phyloP scores from a whole-genome alignment of 2,113 vertebrate species.

The Cynopterus brachyotis region DNA sequence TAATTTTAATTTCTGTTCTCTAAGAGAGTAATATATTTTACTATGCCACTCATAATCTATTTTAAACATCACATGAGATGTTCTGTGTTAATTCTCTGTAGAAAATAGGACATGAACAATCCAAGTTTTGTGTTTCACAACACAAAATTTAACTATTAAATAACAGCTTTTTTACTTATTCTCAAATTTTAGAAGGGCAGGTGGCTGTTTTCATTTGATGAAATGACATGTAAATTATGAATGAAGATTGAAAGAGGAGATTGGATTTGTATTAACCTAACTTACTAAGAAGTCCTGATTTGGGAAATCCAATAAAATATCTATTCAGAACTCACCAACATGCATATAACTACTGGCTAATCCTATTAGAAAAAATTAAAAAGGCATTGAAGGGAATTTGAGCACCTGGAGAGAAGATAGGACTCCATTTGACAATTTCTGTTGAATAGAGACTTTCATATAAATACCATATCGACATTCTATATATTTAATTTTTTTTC shows the following conservation, averaged over 20 bases:
- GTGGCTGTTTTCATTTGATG: neutral
- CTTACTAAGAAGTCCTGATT: neutral
- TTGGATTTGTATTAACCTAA: neutral
- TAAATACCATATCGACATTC: neutral
- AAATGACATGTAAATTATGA: neutral
- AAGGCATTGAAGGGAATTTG: neutral
- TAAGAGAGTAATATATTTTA: constrained; percentile 14
- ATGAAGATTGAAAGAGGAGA: neutral
- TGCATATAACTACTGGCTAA: too few species aligned
- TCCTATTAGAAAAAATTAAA: neutral
- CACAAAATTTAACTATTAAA: neutral
- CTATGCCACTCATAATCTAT: constrained; percentile 27
- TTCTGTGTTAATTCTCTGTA: neutral
- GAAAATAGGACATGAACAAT: constrained; percentile 1
- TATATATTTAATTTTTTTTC: neutral
- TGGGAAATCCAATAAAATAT: neutral
- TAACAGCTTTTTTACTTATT: neutral
- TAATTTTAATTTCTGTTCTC: constrained; percentile 44
- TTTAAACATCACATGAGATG: constrained; percentile 40
- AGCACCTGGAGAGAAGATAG: neutral
- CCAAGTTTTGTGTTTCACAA: neutral
- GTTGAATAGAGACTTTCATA: neutral
- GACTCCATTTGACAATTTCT: neutral
- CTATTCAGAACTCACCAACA: neutral
- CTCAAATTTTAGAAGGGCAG: constrained; percentile 23